Evolutionary conservation across 1,140 invertebrate genomes (phyloP).

Genomic region (Heliothis virescens): DNA sequence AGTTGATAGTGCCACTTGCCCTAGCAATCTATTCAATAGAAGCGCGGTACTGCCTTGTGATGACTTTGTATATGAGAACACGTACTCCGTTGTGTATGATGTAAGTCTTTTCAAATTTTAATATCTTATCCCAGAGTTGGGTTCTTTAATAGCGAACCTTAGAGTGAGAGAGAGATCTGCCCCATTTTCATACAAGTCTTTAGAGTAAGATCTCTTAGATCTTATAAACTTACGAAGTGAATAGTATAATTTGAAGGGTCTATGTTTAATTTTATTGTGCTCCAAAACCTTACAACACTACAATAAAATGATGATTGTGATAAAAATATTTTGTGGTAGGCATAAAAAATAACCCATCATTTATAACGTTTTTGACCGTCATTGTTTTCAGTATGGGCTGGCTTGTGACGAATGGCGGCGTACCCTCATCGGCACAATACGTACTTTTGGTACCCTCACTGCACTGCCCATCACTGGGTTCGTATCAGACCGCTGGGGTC

Average conservation of each 20-base stretch:
- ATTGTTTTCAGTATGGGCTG: conserved; percentile 62
- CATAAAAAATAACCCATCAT: too few species aligned
- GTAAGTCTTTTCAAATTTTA: conserved; percentile 26
- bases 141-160: too few species aligned
- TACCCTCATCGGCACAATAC: conserved; percentile 65
- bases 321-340: too few species aligned
- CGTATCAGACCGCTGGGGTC: conserved; percentile 88
- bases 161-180: too few species aligned
- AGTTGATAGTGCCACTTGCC: conserved; percentile 44
- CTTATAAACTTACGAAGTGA: too few species aligned
- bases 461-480: conserved; percentile 89
- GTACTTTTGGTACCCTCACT: conserved; percentile 64
- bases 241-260: neutral
- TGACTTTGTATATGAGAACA: conserved; percentile 58
- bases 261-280: neutral
- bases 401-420: conserved; percentile 73
- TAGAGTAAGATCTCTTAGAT: too few species aligned
- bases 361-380: neutral
- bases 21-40: conserved; percentile 43
- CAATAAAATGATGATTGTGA: too few species aligned
- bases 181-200: too few species aligned
- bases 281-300: too few species aligned
- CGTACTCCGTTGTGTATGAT: conserved; percentile 57
- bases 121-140: too few species aligned
- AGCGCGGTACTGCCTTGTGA: conserved; percentile 49